Percentiles rank a stretch among this genome's conserved stretches.
These are phyloP conservation scores for Caenorhabditis sulstoni DNA, from an alignment of 2,888 invertebrate genomes.

Conservation along the genomic window DNA sequence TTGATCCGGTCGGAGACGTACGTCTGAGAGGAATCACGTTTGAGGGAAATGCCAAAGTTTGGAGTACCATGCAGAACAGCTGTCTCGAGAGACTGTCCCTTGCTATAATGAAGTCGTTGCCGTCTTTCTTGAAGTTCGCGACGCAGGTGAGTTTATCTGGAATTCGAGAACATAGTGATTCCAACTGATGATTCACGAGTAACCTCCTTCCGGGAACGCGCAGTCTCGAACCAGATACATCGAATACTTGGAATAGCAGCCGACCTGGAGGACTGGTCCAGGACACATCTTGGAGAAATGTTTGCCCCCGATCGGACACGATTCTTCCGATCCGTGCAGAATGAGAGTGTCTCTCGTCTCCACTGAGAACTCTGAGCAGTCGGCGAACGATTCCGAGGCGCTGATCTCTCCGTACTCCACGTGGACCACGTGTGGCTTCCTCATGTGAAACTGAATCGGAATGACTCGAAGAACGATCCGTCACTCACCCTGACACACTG, in stretches of 20 bases:
- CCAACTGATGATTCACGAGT: too few species aligned
- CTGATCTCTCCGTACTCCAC: constrained; percentile 57
- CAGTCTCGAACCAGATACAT: constrained; percentile 57
- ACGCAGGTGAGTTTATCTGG: constrained; percentile 61
- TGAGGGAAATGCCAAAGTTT: not conserved
- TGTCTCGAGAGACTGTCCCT: constrained; percentile 53
- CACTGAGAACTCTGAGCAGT: constrained; percentile 60
- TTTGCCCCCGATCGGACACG: constrained; percentile 57
- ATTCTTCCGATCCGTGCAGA: constrained; percentile 43
- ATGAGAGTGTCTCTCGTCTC: constrained; percentile 62
- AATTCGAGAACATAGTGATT: too few species aligned
- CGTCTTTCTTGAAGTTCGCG: constrained; percentile 52
- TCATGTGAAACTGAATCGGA: constrained; percentile 37
- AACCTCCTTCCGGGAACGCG: constrained; percentile 50
- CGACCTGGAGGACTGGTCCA: constrained; percentile 43
- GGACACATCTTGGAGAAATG: constrained; percentile 54
- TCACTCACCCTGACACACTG: constrained; percentile 60
- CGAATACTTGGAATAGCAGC: constrained; percentile 49
- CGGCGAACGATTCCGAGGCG: constrained; percentile 36
- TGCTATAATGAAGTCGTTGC: constrained; percentile 54
- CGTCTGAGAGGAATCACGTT: constrained; percentile 30
- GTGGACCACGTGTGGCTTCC: constrained; percentile 48
- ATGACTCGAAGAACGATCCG: not conserved
- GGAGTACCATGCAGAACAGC: constrained; percentile 58
- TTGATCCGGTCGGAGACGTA: constrained; percentile 51